Evolutionary conservation across 2,797 vertebrate genomes (phyloP), one percentile per base, ranked within the genome.

Genomic region (Salarias fasciatus): DNA sequence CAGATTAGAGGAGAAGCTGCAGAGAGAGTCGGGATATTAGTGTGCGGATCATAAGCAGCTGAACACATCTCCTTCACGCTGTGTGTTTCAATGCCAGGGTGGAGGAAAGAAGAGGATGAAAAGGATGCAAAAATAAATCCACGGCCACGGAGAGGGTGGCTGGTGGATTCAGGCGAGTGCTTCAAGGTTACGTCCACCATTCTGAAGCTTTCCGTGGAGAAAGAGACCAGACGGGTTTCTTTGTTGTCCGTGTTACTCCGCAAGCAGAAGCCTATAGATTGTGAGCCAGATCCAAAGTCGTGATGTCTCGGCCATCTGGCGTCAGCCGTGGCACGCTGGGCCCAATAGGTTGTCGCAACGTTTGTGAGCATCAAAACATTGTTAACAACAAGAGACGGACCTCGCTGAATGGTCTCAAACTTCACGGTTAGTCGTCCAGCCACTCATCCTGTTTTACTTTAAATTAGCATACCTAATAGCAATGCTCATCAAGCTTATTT

Each of bases 261-360:
- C 54, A 50, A 43, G 41, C 43, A 15, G 40, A 5, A 37, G 36
- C 51, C 56, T 64, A 18, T 38, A 64, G 66, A 43, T 67, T 65
- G 46, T 52, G 64, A 77, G 44, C 31, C 54, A 58, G 51, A 73
- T 79, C 76, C 75, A 67, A 69, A 80, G 72, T 63, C 71, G 51
- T 53, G 52, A 75, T 42, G 69, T 76, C 51, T 50, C 45, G 73
- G 77, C 77, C 83, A 86, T 80, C 79, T 87, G 83, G 71, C 77
- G 59, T 47, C 40, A 66, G 53, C 59, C 31, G 31, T 4, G 30
- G 24, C 42, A 5, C 40, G 53, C 75, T 77, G 70, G 59, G 76
- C 53, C 33, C 60, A 43, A 11, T 33, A 57, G 51, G 66, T 53
- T 24, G 18, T 8, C 47, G 55, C 35, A 52, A 58, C 13, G 64